Evolutionary conservation across 2,888 invertebrate species (phyloP), one percentile per base, ranked within the genome.

Genomic region (Meghimatium bilineatum): DNA sequence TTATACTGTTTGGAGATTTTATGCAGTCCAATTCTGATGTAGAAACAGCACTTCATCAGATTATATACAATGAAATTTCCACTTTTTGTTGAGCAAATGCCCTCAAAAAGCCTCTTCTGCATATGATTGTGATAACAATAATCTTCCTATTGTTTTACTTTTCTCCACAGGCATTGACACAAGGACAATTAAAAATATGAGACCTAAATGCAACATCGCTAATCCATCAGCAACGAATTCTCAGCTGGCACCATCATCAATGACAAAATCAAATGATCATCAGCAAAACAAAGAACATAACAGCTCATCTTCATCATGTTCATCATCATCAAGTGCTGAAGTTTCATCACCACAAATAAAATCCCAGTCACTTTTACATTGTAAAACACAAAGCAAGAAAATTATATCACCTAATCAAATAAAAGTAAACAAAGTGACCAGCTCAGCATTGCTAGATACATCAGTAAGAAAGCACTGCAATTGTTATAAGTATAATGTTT

Each of bases 211-310:
- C 36, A 76, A 36, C n/a, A 60, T n/a, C 63, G 38, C 29, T 38
- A 8, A 14, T 36, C 38, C 60, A 77, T 38, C 63, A 17, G n/a
- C 76, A 77, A 77, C 36, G 60, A 23, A 77, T 34, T 26, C 56
- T 2, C 1, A 60, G n/a, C 38, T 8, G 26, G 36, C 1, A 36
- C 36, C 36, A 63, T 60, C 38, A 36, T 17, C 26, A 36, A 26
- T 10, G 34, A 63, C 1, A 14, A 23, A 34, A 23, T 26, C 17
- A 1, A 34, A 14, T n/a, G 36, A 23, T 6, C 56, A 29, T 8
- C 72, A 76, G 26, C 32, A 56, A 60, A 6, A 34, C 23, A 60
- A 63, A 14, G 36, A 36, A 17, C 8, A 26, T 23, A 0, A 26
- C 49, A 49, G 38, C n/a, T 38, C n/a, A 14, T 60, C 60, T 29